phyloP scores from a whole-genome alignment of 2,888 invertebrate genomes.

The Zygothrica quintamaculata region DNA sequence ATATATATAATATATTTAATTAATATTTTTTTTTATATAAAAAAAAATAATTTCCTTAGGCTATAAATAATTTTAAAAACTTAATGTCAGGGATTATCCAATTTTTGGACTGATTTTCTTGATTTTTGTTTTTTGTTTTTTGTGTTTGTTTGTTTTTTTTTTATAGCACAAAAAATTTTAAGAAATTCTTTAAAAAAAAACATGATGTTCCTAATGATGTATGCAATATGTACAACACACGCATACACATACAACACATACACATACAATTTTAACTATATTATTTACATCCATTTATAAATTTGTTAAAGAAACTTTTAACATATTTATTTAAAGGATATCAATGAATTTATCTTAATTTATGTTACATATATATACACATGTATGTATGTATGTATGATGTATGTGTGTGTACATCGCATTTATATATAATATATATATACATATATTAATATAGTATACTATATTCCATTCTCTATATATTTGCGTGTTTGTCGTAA shows the following conservation, averaged over 20 bases:
- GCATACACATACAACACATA: slow-evolving; percentile 2
- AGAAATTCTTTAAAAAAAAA: slow-evolving; percentile 48
- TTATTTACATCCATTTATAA: slow-evolving; percentile 5
- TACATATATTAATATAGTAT: no score
- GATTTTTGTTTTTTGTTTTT: not conserved
- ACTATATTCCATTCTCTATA: slow-evolving; percentile 6
- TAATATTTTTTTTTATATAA: slow-evolving; percentile 40
- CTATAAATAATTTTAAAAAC: slow-evolving; percentile 70
- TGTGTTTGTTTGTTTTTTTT: slow-evolving; percentile 5
- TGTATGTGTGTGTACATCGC: no score
- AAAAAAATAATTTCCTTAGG: slow-evolving; percentile 56
- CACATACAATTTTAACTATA: slow-evolving; percentile 4
- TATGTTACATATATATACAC: slow-evolving; percentile 1
- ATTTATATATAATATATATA: no score
- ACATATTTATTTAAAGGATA: not conserved
- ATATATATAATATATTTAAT: slow-evolving; percentile 1
- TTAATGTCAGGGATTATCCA: slow-evolving; percentile 60
- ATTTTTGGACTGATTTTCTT: slow-evolving; percentile 20
- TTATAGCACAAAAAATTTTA: slow-evolving; percentile 48
- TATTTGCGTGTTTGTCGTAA: slow-evolving; percentile 2
- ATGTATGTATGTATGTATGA: slow-evolving; percentile 11
- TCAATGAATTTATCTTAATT: no score
- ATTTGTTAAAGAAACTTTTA: slow-evolving; percentile 5
- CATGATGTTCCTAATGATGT: slow-evolving; percentile 20
- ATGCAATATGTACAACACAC: slow-evolving; percentile 3